phyloP scores from a whole-genome alignment of 2,797 vertebrate species.

The Platyrinchus mystaceus region DNA sequence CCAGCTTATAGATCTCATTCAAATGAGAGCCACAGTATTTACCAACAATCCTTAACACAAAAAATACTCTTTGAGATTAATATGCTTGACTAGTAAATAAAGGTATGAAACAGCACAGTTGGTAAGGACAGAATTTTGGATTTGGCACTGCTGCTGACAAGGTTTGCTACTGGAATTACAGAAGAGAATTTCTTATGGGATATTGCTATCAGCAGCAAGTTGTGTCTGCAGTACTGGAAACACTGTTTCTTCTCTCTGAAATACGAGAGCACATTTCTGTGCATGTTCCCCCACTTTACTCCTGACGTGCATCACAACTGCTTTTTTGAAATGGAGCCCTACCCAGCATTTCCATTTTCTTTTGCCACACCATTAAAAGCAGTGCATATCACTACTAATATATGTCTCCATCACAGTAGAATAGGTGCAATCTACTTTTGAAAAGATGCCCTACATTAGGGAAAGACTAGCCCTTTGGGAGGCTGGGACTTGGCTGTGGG shows the following conservation, averaged over 20 bases:
- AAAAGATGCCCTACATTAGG: neutral
- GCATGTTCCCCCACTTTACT: neutral
- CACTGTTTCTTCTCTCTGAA: neutral
- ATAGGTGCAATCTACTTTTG: neutral
- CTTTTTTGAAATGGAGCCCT: neutral
- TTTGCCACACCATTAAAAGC: neutral
- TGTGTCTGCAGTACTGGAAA: neutral
- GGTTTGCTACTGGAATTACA: neutral
- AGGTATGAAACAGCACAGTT: neutral
- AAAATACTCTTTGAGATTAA: neutral
- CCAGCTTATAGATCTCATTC: neutral
- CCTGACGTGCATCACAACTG: fast-evolving
- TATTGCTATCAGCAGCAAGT: neutral
- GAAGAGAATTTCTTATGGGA: neutral
- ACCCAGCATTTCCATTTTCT: neutral
- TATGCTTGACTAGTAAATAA: neutral
- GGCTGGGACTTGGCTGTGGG: neutral
- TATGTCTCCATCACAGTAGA: neutral
- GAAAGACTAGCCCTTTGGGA: neutral
- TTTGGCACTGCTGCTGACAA: neutral
- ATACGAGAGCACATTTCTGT: neutral
- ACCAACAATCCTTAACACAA: neutral
- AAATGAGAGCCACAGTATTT: neutral
- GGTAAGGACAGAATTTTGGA: neutral
- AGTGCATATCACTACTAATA: neutral